Evolutionary conservation across 2,797 vertebrate species (phyloP).

Genomic region (Tadarida brasiliensis): DNA sequence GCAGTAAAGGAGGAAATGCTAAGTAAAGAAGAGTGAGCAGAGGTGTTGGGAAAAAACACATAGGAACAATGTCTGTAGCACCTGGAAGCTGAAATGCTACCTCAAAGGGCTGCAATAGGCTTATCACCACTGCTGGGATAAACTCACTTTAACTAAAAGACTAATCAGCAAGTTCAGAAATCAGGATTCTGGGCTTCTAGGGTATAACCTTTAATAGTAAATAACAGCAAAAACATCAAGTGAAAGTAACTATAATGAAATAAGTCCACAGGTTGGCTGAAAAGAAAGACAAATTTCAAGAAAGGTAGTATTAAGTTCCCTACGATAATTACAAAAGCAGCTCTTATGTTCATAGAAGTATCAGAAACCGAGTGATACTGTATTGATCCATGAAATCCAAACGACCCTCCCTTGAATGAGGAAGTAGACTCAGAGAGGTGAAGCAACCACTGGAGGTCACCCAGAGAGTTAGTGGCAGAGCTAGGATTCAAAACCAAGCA

Average conservation of each 20-base stretch:
- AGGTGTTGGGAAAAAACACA: not conserved
- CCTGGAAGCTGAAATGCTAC: not conserved
- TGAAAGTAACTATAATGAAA: not conserved
- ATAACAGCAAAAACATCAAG: slow-evolving; percentile 6
- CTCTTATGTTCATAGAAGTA: not conserved
- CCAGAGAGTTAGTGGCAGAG: not conserved
- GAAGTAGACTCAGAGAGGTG: not conserved
- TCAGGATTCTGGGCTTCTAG: slow-evolving; percentile 6
- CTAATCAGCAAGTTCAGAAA: slow-evolving; percentile 11
- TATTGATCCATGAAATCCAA: not conserved
- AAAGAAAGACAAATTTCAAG: slow-evolving; percentile 30
- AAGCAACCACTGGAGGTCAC: not conserved
- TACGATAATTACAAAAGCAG: not conserved
- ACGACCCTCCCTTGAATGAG: not conserved
- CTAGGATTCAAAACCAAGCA: not conserved
- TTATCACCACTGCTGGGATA: not conserved
- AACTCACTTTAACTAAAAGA: not conserved
- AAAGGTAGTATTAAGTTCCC: not conserved
- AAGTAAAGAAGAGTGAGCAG: not conserved
- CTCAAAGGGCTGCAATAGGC: not conserved
- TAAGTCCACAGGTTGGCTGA: not conserved
- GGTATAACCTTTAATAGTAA: not conserved
- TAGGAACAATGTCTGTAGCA: not conserved
- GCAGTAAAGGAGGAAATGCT: not conserved
- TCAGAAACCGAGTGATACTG: not conserved